Base-by-base conservation (phyloP, 2,888 invertebrate species). In the Tanytarsus gracilentus region DNA sequence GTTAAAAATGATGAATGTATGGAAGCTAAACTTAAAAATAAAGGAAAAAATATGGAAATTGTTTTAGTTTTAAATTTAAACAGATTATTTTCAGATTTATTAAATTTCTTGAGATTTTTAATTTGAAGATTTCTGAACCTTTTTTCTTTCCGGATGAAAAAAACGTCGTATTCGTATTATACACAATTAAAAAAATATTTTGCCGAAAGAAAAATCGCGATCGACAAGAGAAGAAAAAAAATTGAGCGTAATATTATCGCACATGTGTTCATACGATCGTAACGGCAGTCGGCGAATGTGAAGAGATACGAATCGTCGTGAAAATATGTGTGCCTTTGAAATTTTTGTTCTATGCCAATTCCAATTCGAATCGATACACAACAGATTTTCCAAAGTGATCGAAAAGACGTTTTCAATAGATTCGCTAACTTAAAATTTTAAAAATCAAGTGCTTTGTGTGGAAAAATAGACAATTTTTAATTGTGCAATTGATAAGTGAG, bases 241-340 rank as follows among this genome's bases (percentile, higher is more conserved):
- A 44, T 23, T 44, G 23, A 44, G 21, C 21, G 44, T 44, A 44
- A 23, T 23, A 44, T 44, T 23, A 23, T 44, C 11, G 11, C 44
- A n/a, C n/a, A n/a, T n/a, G n/a, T 44, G 16, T 18, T 44, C 21
- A 40, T 40, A 40, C 39, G 18, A 16, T 40, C 40, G 16, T 4
- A 16, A 52, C 33, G 11, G 7, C 14, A 26, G n/a, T 36, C 14
- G 26, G 26, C 40, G 14, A 40, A 55, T 18, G 39, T 55, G 26
- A 25, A 55, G 40, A 55, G 55, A 55, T 39, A 55, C 55, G 40
- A 40, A 55, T 16, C 25, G 18, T n/a, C 23, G 14, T 53, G 53
- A 55, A 55, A 40, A 25, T 23, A 40, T 40, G 23, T 40, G 30
- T 30, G 51, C 21, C 29, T 18, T 30, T 30, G 11, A 14, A 39